Evolutionary conservation across 2,888 invertebrate species (phyloP).

Genomic region (Hecatera dysodea): DNA sequence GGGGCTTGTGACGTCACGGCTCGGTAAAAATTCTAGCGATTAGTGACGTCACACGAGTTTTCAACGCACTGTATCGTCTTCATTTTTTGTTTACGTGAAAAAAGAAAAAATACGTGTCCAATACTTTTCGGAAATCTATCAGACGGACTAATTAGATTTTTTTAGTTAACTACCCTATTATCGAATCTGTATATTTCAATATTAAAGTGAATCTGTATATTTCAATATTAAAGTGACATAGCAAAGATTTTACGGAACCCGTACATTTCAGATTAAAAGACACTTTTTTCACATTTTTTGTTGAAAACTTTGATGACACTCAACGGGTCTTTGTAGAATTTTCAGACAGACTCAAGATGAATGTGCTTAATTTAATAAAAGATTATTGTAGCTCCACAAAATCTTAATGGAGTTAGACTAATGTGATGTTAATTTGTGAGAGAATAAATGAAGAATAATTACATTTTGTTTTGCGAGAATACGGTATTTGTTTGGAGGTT

Average conservation of each 20-base stretch:
- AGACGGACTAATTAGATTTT: too few species aligned
- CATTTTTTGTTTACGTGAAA: too few species aligned
- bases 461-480: conserved; percentile 20
- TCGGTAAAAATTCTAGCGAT: too few species aligned
- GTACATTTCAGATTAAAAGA: neutral
- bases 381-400: conserved; percentile 25
- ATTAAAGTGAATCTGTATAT: too few species aligned
- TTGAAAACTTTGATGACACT: conserved; percentile 50
- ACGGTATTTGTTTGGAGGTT: neutral
- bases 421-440: conserved; percentile 29
- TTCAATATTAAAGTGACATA: neutral
- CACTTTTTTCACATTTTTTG: conserved; percentile 31
- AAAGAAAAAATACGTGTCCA: too few species aligned
- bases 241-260: conserved; percentile 30
- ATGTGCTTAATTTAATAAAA: conserved; percentile 48
- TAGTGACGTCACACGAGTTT: too few species aligned
- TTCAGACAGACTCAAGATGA: conserved; percentile 48
- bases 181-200: too few species aligned
- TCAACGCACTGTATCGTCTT: too few species aligned
- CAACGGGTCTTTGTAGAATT: conserved; percentile 25
- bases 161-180: too few species aligned
- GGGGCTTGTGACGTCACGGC: too few species aligned
- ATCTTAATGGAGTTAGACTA: conserved; percentile 27
- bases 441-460: conserved; percentile 38
- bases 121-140: too few species aligned